Evolutionary conservation across 2,888 invertebrate genomes (phyloP).

Genomic region (Polyploca ridens): DNA sequence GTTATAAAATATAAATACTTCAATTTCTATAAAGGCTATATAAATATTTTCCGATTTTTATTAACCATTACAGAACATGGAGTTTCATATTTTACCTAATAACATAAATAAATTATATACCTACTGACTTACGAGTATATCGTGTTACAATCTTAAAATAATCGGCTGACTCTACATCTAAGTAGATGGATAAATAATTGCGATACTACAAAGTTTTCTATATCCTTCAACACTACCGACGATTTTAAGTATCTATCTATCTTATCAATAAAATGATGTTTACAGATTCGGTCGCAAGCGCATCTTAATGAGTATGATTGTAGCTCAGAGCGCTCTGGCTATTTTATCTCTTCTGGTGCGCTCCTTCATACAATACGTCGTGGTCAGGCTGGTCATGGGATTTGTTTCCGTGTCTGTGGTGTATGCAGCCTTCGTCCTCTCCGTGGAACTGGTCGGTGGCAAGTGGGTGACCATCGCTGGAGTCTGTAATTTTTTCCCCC

Average conservation of each 20-base stretch:
- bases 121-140: not conserved
- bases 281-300: constrained; percentile 89
- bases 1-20: too few species aligned
- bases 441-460: constrained; percentile 91
- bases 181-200: not conserved
- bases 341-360: constrained; percentile 88
- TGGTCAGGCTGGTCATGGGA: constrained; percentile 88
- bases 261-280: too few species aligned
- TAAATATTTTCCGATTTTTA: too few species aligned
- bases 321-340: constrained; percentile 88
- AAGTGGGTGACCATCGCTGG: constrained; percentile 92
- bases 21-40: too few species aligned
- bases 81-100: too few species aligned
- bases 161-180: not conserved
- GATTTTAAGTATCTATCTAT: not conserved
- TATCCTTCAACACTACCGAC: not conserved
- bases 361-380: constrained; percentile 88
- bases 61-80: too few species aligned
- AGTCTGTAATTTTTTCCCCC: constrained; percentile 91
- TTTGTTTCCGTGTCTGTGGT: constrained; percentile 92
- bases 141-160: not conserved
- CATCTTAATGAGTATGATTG: constrained; percentile 88
- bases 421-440: constrained; percentile 91
- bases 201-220: not conserved
- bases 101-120: not conserved